Percentiles rank a stretch among this genome's conserved stretches.
Conservation (phyloP, 2,113 vertebrate species). For the Acrocephalus arundinaceus region DNA sequence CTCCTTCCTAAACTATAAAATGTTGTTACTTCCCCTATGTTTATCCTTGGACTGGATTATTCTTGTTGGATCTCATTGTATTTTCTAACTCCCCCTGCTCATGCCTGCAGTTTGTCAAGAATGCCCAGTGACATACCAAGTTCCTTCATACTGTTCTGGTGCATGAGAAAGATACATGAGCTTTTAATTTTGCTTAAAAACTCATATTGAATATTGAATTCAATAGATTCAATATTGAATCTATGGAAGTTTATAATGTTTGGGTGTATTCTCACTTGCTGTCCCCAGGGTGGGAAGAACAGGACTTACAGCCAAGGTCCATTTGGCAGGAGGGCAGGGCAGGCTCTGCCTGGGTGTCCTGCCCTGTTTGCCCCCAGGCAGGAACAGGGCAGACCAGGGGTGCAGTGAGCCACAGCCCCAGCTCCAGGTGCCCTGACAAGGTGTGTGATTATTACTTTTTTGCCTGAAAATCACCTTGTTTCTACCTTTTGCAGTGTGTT, state of each 20-base stretch:
- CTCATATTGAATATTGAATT: not conserved
- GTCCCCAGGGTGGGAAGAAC: not conserved
- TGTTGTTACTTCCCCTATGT: not conserved
- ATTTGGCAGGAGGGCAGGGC: not conserved
- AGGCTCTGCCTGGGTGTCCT: not conserved
- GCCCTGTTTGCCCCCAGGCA: not conserved
- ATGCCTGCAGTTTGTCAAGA: not conserved
- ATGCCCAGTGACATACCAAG: accelerated
- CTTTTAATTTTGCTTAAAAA: not conserved
- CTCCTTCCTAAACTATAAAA: slow-evolving; percentile 1
- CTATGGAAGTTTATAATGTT: not conserved
- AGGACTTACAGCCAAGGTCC: not conserved
- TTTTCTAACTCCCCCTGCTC: not conserved
- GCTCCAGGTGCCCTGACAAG: not conserved
- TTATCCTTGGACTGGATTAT: not conserved
- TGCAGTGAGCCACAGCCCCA: not conserved
- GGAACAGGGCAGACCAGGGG: not conserved
- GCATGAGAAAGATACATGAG: not conserved
- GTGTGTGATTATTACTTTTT: not conserved
- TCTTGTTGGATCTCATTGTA: not conserved
- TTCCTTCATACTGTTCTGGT: not conserved
- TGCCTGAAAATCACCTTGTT: not conserved
- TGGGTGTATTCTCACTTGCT: not conserved
- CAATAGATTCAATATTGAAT: not conserved
- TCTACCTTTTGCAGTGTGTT: not conserved